These are phyloP conservation scores for Drosophila persimilis DNA, from an alignment of 1,140 invertebrate genomes.

Conservation along the genomic window DNA sequence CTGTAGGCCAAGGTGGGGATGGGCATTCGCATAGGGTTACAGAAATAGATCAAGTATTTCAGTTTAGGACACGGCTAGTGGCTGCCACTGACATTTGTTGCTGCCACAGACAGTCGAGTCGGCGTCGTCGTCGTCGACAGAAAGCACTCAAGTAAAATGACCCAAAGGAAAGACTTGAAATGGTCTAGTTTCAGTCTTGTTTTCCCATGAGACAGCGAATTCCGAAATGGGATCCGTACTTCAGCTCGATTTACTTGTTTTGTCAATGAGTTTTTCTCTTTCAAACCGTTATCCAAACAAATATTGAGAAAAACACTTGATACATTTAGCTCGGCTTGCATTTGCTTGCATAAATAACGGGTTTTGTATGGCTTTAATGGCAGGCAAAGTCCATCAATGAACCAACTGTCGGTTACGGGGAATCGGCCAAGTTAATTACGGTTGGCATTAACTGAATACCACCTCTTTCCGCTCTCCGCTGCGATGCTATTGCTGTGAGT, in stretches of 20 bases:
- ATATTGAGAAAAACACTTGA: conserved; percentile 10
- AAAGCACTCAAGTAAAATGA: conserved; percentile 32
- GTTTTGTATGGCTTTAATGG: conserved; percentile 39
- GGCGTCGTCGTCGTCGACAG: no score
- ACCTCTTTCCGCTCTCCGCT: conserved; percentile 1
- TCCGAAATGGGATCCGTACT: conserved; percentile 1
- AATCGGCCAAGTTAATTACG: conserved; percentile 48
- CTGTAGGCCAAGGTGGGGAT: neutral
- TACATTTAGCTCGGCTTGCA: conserved; percentile 8
- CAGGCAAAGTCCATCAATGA: conserved; percentile 37
- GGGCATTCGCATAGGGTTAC: neutral
- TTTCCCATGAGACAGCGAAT: conserved; percentile 14
- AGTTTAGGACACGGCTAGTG: conserved; percentile 3
- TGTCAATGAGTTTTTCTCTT: conserved; percentile 14
- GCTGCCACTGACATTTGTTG: conserved; percentile 40
- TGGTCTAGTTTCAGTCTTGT: conserved; percentile 14
- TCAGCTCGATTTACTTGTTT: neutral
- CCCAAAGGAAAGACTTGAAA: conserved; percentile 35
- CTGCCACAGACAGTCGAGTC: conserved; percentile 28
- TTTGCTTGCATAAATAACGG: conserved; percentile 30
- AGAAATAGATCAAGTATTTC: conserved; percentile 28
- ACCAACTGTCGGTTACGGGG: conserved; percentile 12
- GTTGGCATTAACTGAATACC: conserved; percentile 26
- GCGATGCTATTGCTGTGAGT: no score
- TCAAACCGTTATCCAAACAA: neutral